Evolutionary conservation across 2,888 invertebrate genomes (phyloP).

Genomic region (Drosophila multiciliata): DNA sequence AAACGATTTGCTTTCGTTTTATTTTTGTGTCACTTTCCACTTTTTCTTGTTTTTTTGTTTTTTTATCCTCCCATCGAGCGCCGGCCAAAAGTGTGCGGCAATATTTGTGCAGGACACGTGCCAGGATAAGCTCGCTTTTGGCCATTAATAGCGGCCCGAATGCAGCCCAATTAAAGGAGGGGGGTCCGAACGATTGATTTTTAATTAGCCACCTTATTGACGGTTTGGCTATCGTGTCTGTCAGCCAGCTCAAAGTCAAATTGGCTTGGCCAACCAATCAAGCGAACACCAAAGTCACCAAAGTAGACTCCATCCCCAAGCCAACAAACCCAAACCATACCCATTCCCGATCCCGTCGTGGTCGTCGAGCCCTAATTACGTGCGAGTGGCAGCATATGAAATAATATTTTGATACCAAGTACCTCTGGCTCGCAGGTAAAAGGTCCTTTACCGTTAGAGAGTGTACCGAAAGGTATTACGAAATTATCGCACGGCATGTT

Average conservation of each 20-base stretch:
- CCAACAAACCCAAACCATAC: not conserved
- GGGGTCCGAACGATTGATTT: constrained; percentile 63
- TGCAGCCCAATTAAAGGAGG: constrained; percentile 38
- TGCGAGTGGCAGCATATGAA: constrained; percentile 82
- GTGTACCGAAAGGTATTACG: not conserved
- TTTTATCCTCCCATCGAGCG: constrained; percentile 10
- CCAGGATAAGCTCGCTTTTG: constrained; percentile 39
- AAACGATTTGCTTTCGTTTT: constrained; percentile 66
- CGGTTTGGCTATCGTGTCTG: constrained; percentile 28
- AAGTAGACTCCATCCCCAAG: not conserved
- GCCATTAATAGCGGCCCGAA: constrained; percentile 50
- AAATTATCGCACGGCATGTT: not conserved
- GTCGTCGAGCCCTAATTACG: constrained; percentile 68
- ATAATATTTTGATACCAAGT: constrained; percentile 75
- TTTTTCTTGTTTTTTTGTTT: constrained; percentile 6
- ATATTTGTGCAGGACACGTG: constrained; percentile 64
- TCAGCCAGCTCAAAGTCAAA: constrained; percentile 37
- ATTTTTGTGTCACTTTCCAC: constrained; percentile 18
- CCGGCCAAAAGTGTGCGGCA: constrained; percentile 38
- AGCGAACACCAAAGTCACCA: constrained; percentile 31
- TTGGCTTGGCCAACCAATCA: constrained; percentile 58
- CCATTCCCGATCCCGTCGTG: not conserved
- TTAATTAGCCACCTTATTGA: constrained; percentile 59
- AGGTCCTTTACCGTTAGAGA: constrained; percentile 11
- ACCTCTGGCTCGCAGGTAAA: constrained; percentile 52